Percentiles rank a stretch among this genome's conserved stretches.
phyloP scores from a whole-genome alignment of 1,140 invertebrate species.

The Eurosta solidaginis region DNA sequence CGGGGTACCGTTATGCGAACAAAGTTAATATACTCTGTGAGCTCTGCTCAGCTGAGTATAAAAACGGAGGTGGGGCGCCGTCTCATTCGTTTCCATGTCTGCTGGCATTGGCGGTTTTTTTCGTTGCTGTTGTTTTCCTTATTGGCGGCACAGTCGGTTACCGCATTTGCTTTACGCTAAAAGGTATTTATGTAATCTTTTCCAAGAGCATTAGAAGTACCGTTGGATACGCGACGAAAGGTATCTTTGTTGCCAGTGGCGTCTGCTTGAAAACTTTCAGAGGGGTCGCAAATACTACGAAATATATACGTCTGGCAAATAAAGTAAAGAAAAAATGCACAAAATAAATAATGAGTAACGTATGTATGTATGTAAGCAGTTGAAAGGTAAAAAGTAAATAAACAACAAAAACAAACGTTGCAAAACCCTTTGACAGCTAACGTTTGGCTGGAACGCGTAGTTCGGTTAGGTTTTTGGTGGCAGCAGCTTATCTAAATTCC shows the following conservation, averaged over 20 bases:
- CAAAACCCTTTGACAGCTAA: conserved; percentile 8
- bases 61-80: too few relatives aligned
- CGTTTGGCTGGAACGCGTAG: background rate
- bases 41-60: too few relatives aligned
- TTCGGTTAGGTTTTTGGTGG: background rate
- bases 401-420: conserved; percentile 16
- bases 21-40: too few relatives aligned
- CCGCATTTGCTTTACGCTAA: conserved; percentile 21
- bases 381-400: conserved; percentile 16
- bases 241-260: background rate
- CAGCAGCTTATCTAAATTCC: conserved; percentile 13
- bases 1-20: too few relatives aligned
- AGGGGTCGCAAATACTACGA: too few relatives aligned
- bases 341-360: background rate
- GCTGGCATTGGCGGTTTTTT: background rate
- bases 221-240: background rate
- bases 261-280: background rate
- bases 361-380: background rate
- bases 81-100: too few relatives aligned
- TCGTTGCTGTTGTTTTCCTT: background rate
- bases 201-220: conserved; percentile 5
- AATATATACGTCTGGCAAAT: background rate
- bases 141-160: background rate
- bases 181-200: conserved; percentile 26
- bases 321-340: background rate